phyloP scores from a whole-genome alignment of 2,113 vertebrate genomes.

The Sminthopsis crassicaudata region DNA sequence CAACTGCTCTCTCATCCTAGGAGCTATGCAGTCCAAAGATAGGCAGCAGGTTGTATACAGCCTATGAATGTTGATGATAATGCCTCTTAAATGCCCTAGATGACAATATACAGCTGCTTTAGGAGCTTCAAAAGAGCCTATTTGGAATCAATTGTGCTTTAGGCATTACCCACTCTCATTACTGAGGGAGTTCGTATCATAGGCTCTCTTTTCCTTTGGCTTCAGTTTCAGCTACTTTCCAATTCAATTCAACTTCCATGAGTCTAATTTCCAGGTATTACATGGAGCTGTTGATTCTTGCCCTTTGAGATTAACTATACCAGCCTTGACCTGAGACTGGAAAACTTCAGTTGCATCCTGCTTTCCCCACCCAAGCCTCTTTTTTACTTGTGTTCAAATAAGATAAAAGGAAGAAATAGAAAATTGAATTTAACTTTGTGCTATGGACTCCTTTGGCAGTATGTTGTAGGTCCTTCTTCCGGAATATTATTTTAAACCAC shows the following conservation, averaged over 20 bases:
- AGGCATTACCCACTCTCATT: slow-evolving; percentile 29
- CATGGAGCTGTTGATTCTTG: neutral
- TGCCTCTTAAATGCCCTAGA: neutral
- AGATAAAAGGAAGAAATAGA: neutral
- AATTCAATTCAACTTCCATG: neutral
- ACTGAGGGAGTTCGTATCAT: neutral
- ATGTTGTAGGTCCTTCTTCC: neutral
- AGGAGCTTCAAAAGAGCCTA: neutral
- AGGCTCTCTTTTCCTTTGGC: neutral
- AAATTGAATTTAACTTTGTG: neutral
- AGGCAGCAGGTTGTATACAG: neutral
- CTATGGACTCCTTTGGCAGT: neutral
- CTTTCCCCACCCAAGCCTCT: neutral
- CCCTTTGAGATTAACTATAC: slow-evolving; percentile 4
- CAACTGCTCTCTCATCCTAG: neutral
- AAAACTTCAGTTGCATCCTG: neutral
- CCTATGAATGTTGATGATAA: neutral
- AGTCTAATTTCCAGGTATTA: slow-evolving; percentile 3
- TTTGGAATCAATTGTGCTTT: slow-evolving; percentile 24
- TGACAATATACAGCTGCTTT: neutral
- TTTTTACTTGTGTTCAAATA: neutral
- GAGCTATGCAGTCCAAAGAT: neutral
- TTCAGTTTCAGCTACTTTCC: slow-evolving; percentile 15
- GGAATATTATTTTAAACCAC: neutral
- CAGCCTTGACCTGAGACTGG: neutral